Percentiles rank a stretch among this genome's conserved stretches.
These are phyloP conservation scores for Saxidomus purpurata DNA, from an alignment of 1,140 invertebrate species.

Conservation along the genomic window DNA sequence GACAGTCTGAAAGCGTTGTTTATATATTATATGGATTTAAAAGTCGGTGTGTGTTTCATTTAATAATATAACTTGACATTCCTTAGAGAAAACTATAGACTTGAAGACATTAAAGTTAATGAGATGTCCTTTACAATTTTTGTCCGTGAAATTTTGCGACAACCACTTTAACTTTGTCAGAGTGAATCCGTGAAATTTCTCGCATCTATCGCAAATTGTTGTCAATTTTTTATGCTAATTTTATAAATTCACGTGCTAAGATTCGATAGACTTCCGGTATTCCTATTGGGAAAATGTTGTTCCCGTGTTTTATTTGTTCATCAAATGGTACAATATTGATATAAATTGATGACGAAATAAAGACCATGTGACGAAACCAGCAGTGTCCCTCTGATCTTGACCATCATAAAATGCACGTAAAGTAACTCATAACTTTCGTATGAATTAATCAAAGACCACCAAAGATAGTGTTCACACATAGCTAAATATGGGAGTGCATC, in stretches of 20 bases:
- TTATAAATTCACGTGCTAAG: background rate
- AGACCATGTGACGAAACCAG: background rate
- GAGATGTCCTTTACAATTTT: background rate
- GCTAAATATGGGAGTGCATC: too few species aligned
- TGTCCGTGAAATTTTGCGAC: slow-evolving; percentile 37
- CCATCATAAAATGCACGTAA: background rate
- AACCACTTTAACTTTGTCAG: background rate
- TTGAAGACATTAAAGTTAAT: slow-evolving; percentile 53
- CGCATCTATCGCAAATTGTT: background rate
- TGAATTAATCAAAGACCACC: slow-evolving; percentile 1
- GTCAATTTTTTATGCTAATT: slow-evolving; percentile 37
- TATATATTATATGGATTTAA: slow-evolving; percentile 5
- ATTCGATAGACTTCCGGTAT: slow-evolving; percentile 23
- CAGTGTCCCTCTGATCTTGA: background rate
- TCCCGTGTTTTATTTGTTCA: slow-evolving; percentile 26
- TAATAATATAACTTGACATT: slow-evolving; percentile 14
- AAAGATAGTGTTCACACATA: background rate
- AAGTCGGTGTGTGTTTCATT: slow-evolving; percentile 14
- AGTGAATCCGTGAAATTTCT: slow-evolving; percentile 15
- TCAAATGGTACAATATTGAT: slow-evolving; percentile 15
- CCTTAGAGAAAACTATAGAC: background rate
- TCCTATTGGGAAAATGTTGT: background rate
- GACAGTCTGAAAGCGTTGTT: slow-evolving; percentile 29
- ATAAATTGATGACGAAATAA: background rate
- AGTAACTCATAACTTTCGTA: background rate